These are phyloP conservation scores for Microvelia longipes DNA, from an alignment of 1,140 invertebrate species.

Conservation along the genomic window DNA sequence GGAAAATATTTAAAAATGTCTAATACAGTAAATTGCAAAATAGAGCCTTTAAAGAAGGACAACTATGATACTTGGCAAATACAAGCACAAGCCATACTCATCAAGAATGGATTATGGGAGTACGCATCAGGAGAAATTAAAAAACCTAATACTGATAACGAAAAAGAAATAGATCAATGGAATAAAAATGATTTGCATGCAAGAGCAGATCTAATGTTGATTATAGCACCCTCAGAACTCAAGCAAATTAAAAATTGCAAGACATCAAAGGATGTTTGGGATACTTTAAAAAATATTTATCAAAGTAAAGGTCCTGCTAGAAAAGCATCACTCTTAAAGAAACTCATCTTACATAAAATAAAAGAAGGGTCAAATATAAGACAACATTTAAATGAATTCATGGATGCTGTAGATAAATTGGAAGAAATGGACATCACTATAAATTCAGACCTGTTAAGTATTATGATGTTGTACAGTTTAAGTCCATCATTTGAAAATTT, in stretches of 20 bases:
- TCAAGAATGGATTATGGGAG: conserved; percentile 12
- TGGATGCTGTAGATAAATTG: conserved; percentile 20
- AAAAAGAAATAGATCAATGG: not conserved
- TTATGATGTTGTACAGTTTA: no score
- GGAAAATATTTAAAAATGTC: not conserved
- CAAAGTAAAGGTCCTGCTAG: conserved; percentile 16
- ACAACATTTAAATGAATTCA: conserved; percentile 20
- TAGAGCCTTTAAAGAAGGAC: conserved; percentile 9
- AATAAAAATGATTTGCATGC: not conserved
- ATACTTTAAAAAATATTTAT: conserved; percentile 15
- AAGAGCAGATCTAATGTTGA: not conserved
- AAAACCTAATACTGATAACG: not conserved
- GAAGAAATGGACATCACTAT: conserved; percentile 20
- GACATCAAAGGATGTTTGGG: no score
- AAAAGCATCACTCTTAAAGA: conserved; percentile 22
- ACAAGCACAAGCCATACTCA: conserved; percentile 15
- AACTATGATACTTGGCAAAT: conserved; percentile 21
- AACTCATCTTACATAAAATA: conserved; percentile 21
- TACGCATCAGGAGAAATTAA: conserved; percentile 6
- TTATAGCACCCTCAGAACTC: no score
- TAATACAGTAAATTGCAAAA: not conserved
- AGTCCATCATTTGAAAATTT: no score
- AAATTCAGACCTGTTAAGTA: conserved; percentile 18
- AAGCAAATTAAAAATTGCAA: not conserved
- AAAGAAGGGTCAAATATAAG: conserved; percentile 17